These are phyloP conservation scores for Hydropotes inermis DNA, from an alignment of 2,113 vertebrate genomes.

Conservation along the genomic window DNA sequence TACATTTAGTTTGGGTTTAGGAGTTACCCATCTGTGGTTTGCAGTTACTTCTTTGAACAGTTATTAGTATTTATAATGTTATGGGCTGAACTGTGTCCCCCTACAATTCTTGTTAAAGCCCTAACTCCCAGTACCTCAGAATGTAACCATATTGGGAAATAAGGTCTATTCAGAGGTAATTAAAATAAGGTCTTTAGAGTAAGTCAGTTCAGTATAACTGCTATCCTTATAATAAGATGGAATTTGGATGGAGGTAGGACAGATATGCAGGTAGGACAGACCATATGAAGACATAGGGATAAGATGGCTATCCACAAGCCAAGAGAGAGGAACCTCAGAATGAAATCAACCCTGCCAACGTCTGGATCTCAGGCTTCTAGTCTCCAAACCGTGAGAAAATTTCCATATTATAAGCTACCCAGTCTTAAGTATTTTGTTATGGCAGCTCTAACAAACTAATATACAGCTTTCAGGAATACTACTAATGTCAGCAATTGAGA, in stretches of 20 bases:
- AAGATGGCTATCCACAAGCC: background rate
- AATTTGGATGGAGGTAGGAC: background rate
- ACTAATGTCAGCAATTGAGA: background rate
- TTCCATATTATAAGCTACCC: background rate
- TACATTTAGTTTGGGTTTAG: slow-evolving; percentile 1
- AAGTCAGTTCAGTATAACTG: background rate
- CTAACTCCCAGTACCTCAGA: background rate
- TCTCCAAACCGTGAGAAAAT: background rate
- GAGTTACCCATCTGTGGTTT: background rate
- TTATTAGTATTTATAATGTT: background rate
- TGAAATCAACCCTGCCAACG: background rate
- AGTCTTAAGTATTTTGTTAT: background rate
- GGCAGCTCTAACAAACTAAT: background rate
- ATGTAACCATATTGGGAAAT: background rate
- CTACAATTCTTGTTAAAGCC: background rate
- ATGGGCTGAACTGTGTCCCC: background rate
- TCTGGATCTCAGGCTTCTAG: background rate
- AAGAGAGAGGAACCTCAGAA: background rate
- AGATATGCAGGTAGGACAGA: background rate
- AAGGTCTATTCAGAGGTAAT: background rate
- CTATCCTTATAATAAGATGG: background rate
- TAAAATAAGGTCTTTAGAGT: background rate
- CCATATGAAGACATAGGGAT: background rate
- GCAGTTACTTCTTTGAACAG: slow-evolving; percentile 26
- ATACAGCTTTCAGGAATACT: background rate